These are phyloP conservation scores for Chironex yamaguchii DNA, from an alignment of 30 jellyfish, hydroid and myxozoan species.

Conservation along the genomic window DNA sequence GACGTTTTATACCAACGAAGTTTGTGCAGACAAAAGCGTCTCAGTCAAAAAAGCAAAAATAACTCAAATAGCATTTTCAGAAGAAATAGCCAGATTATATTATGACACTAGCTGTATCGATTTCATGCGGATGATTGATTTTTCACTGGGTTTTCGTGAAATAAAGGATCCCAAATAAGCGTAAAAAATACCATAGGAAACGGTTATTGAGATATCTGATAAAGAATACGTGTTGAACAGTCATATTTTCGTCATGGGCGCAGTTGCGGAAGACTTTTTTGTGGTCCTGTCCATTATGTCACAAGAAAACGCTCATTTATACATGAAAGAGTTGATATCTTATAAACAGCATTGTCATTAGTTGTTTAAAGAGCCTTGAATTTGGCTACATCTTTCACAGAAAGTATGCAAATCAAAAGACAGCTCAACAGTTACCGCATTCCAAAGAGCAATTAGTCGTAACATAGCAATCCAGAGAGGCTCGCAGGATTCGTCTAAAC, in stretches of 20 bases:
- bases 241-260: not conserved
- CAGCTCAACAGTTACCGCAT: too few relatives aligned
- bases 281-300: too few relatives aligned
- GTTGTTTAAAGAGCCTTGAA: too few relatives aligned
- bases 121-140: conserved; percentile 10
- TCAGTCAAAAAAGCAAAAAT: not conserved
- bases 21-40: not conserved
- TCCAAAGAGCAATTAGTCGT: too few relatives aligned
- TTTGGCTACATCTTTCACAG: too few relatives aligned
- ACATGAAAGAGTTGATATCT: too few relatives aligned
- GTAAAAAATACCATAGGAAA: not conserved
- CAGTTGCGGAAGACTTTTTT: too few relatives aligned
- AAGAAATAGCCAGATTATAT: conserved; percentile 2
- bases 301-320: too few relatives aligned
- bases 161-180: conserved; percentile 9
- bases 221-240: conserved; percentile 11
- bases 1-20: conserved; percentile 2
- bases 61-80: conserved; percentile 3
- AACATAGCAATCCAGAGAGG: too few relatives aligned
- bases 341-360: too few relatives aligned
- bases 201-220: conserved; percentile 1
- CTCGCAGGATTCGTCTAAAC: too few relatives aligned
- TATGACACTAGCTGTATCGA: conserved; percentile 17
- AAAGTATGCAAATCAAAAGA: too few relatives aligned
- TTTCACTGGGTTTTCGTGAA: conserved; percentile 19